These are phyloP conservation scores for Ictalurus punctatus DNA, from an alignment of 2,113 vertebrate genomes.

Conservation along the genomic window DNA sequence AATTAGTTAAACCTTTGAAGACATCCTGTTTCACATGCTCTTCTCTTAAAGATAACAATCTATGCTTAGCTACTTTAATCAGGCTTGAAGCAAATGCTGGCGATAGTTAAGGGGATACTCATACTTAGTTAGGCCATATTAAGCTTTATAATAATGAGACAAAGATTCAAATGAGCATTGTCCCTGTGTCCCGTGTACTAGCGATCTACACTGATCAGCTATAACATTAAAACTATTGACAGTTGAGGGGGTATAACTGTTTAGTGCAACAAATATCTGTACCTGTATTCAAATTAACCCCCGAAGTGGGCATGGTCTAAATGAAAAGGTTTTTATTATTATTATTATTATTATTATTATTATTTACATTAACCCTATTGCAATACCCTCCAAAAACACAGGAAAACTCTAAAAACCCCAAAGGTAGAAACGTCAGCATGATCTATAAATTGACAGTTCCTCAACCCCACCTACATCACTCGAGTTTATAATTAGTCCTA, in stretches of 20 bases:
- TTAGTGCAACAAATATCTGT: not conserved
- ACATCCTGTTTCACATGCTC: conserved; percentile 41
- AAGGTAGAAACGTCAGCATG: too few species aligned
- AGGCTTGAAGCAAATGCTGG: conserved; percentile 12
- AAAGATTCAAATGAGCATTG: conserved; percentile 17
- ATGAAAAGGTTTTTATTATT: not conserved
- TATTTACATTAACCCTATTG: too few species aligned
- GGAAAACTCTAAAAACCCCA: too few species aligned
- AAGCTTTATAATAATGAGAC: conserved; percentile 30
- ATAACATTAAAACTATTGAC: too few species aligned
- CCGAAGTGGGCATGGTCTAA: not conserved
- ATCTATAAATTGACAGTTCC: not conserved
- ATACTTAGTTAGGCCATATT: conserved; percentile 46
- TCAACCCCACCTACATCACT: not conserved
- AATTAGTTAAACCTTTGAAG: conserved; percentile 53
- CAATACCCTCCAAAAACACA: too few species aligned
- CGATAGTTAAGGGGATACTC: conserved; percentile 15
- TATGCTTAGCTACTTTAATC: conserved; percentile 21
- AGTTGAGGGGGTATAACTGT: not conserved
- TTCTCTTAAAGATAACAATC: conserved; percentile 23
- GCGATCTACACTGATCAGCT: not conserved
- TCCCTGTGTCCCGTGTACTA: not conserved
- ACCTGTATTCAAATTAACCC: not conserved
- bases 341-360: not conserved
- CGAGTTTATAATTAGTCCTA: not conserved